Evolutionary conservation across 2,888 invertebrate genomes (phyloP).

Genomic region (Amphimallon solstitiale): DNA sequence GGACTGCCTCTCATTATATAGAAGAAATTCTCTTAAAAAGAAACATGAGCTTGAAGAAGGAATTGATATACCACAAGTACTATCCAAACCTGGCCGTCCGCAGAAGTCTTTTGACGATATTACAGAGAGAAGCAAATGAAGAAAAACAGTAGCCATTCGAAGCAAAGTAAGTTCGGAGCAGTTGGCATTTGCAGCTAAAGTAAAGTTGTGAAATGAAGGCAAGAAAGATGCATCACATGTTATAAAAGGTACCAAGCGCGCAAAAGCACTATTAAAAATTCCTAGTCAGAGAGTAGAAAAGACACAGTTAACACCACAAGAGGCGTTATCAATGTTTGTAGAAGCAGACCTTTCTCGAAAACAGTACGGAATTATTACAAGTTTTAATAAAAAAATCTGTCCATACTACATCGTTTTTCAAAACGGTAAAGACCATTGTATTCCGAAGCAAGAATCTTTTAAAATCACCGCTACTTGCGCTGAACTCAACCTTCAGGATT

Average conservation of each 20-base stretch:
- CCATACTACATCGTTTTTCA: conserved; percentile 26
- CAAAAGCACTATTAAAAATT: neutral
- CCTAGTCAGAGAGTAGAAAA: neutral
- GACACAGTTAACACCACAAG: neutral
- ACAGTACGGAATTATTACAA: no score
- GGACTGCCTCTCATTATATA: neutral
- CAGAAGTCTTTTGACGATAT: neutral
- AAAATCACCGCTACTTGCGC: conserved; percentile 12
- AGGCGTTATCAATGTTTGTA: no score
- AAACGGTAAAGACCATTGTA: conserved; percentile 30
- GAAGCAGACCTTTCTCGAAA: no score
- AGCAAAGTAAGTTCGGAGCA: neutral
- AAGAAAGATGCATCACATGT: neutral
- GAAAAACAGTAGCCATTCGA: neutral
- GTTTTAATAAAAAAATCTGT: conserved; percentile 8
- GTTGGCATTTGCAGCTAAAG: neutral
- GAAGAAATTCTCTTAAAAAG: conserved; percentile 3
- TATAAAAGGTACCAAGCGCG: neutral
- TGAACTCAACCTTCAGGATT: conserved; percentile 14
- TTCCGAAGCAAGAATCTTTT: conserved; percentile 26
- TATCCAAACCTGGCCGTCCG: neutral
- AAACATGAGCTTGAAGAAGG: neutral
- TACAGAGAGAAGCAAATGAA: neutral
- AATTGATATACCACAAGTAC: neutral
- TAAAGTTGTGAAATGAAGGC: neutral